Evolutionary conservation across 2,888 invertebrate genomes (phyloP).

Genomic region (Papilio elwesi): DNA sequence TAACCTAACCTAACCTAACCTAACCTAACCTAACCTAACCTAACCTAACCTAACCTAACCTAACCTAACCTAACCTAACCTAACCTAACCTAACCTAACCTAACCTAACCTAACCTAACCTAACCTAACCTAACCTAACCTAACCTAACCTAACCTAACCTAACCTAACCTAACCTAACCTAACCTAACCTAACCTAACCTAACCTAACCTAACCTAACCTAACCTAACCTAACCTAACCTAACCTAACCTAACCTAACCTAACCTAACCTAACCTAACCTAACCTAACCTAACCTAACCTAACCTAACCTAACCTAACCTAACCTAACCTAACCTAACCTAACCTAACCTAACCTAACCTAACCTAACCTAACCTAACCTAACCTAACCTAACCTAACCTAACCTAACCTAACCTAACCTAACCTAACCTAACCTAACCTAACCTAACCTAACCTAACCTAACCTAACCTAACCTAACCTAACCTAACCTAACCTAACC

Average conservation of each 20-base stretch:
- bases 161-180: slow-evolving; percentile 39
- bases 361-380: slow-evolving; percentile 49
- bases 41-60: slow-evolving; percentile 40
- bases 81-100: slow-evolving; percentile 38
- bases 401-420: slow-evolving; percentile 49
- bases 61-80: slow-evolving; percentile 41
- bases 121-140: slow-evolving; percentile 48
- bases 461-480: slow-evolving; percentile 43
- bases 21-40: slow-evolving; percentile 39
- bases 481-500: slow-evolving; percentile 41
- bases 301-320: slow-evolving; percentile 49
- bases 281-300: slow-evolving; percentile 48
- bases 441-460: slow-evolving; percentile 49
- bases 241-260: slow-evolving; percentile 48
- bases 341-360: slow-evolving; percentile 48
- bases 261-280: slow-evolving; percentile 48
- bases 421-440: slow-evolving; percentile 50
- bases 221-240: slow-evolving; percentile 45
- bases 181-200: slow-evolving; percentile 43
- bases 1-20: slow-evolving; percentile 40
- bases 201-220: slow-evolving; percentile 37
- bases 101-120: slow-evolving; percentile 43
- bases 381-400: slow-evolving; percentile 47
- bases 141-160: slow-evolving; percentile 45
- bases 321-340: slow-evolving; percentile 49